Conservation (phyloP, 2,797 vertebrate genomes). For the Dryobates pubescens region DNA sequence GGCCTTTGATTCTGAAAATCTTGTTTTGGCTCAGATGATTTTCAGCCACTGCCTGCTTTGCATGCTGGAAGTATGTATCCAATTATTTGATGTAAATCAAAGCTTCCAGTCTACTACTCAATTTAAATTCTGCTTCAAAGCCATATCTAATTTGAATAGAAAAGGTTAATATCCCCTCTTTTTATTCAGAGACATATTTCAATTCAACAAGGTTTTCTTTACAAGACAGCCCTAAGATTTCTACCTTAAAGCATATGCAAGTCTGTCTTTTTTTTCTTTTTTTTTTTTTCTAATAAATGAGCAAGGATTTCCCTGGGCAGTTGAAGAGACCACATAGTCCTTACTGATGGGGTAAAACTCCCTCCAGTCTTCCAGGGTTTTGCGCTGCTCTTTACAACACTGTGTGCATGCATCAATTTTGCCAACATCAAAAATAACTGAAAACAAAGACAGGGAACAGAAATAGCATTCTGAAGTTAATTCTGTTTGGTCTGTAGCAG, state of each 20-base stretch:
- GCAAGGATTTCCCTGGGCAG: not conserved
- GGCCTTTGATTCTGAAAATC: constrained; percentile 27
- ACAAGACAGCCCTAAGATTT: not conserved
- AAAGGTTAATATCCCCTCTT: constrained; percentile 18
- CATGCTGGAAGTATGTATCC: not conserved
- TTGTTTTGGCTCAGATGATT: not conserved
- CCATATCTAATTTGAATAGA: constrained; percentile 36
- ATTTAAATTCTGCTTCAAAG: constrained; percentile 56
- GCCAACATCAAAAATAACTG: not conserved
- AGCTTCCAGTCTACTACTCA: constrained; percentile 43
- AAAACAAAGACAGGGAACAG: not conserved
- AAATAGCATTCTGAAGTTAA: not conserved
- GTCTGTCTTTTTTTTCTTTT: no score
- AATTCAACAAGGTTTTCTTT: constrained; percentile 11
- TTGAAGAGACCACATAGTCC: not conserved
- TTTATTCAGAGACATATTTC: constrained; percentile 12
- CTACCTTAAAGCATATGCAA: not conserved
- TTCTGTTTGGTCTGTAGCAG: not conserved
- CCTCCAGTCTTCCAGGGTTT: not conserved
- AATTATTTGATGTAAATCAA: constrained; percentile 60
- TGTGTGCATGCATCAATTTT: not conserved
- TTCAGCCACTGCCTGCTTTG: constrained; percentile 2
- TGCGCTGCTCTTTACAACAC: not conserved
- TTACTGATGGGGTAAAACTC: not conserved
- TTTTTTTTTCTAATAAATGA: not conserved